Base-by-base conservation (phyloP, 2,888 invertebrate genomes). In the Pyrrhia umbra region DNA sequence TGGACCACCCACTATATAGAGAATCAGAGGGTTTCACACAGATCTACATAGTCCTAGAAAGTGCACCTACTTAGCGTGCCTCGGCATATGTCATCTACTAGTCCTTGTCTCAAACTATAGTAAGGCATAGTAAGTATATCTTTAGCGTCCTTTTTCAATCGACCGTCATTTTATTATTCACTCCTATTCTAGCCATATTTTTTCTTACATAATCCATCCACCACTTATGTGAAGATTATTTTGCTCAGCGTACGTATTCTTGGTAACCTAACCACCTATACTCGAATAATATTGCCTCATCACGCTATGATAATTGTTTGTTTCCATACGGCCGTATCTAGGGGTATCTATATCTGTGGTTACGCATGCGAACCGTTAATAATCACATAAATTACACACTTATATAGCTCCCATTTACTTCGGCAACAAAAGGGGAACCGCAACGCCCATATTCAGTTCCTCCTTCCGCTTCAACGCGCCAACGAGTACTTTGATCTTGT, bases 321-420 rank as follows among this genome's bases (percentile, higher is more conserved):
- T 10, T 27, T 30, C 30, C 30, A 13, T 13, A 13, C 13, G 0
- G 13, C 13, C 3, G 3, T 30, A 13, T 30, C 30, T 30, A 30
- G 30, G 2, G 5, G 13, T 0, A 30, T 13, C 30, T 30, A 30
- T 2, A 13, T 30, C 30, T 13, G 13, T 30, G 30, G 30, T 13
- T 30, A 16, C 6, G 39, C 15, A 15, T 16, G 23, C 2, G 51
- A 52, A 42, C 18, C 51, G 27, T 42, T 50, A 27, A 52, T 52
- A 52, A 52, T 52, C 51, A 40, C 51, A 52, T 52, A 52, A 52
- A 52, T 52, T 40, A 52, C 25, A 25, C 1, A 27, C 40, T 52
- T 15, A 34, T 42, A 42, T 42, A 34, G 23, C 25, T 37, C 23
- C 43, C 18, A 42, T 23, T 34, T 23, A 45, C 34, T 23, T 34